Conservation (phyloP, 2,888 invertebrate genomes). For the Drosophila mulleri region DNA sequence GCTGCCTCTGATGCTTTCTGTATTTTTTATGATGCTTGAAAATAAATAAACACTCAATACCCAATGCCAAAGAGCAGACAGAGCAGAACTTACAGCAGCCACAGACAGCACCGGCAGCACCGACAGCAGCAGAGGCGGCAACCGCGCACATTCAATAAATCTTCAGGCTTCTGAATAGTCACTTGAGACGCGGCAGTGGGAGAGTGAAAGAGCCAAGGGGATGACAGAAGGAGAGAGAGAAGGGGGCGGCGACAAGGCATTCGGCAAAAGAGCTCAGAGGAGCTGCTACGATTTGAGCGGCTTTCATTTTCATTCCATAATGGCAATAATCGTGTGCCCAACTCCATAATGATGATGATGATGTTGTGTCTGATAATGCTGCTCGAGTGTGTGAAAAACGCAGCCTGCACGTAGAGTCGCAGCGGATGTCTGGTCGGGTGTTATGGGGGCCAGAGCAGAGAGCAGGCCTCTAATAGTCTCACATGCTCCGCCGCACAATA, state of each 20-base stretch:
- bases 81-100: slow-evolving; percentile 53
- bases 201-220: background rate
- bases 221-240: background rate
- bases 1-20: slow-evolving; percentile 50
- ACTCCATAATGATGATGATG: slow-evolving; percentile 45
- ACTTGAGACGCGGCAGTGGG: slow-evolving; percentile 67
- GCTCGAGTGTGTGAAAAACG: slow-evolving; percentile 72
- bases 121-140: slow-evolving; percentile 34
- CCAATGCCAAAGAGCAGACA: slow-evolving; percentile 75
- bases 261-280: slow-evolving; percentile 15
- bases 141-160: slow-evolving; percentile 80
- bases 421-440: slow-evolving; percentile 22
- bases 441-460: background rate
- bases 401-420: slow-evolving; percentile 68
- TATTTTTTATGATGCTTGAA: slow-evolving; percentile 80
- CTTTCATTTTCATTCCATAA: slow-evolving; percentile 74
- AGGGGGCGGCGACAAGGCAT: background rate
- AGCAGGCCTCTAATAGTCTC: slow-evolving; percentile 63
- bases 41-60: slow-evolving; percentile 83
- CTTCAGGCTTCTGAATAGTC: slow-evolving; percentile 78
- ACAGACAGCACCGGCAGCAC: slow-evolving; percentile 10
- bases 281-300: slow-evolving; percentile 48
- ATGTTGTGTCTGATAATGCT: slow-evolving; percentile 11
- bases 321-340: slow-evolving; percentile 65
- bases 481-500: slow-evolving; percentile 54